These are phyloP conservation scores for Pseudomugil gertrudae DNA, from an alignment of 2,797 vertebrate genomes.

Conservation along the genomic window DNA sequence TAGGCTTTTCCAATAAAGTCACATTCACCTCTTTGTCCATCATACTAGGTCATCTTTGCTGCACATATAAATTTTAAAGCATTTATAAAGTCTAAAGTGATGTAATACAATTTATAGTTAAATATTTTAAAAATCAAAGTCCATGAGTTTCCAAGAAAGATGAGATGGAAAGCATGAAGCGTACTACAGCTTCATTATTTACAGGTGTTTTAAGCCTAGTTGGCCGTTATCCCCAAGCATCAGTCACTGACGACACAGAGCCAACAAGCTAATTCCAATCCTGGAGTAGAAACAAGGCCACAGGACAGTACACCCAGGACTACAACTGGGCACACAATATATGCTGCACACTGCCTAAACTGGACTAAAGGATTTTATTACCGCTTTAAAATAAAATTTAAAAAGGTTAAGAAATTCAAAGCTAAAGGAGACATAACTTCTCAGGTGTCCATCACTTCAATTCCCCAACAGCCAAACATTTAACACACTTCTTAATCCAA, in stretches of 20 bases:
- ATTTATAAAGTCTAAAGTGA: constrained; percentile 1
- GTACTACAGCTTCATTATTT: constrained; percentile 32
- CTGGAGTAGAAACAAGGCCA: constrained; percentile 12
- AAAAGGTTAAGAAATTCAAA: no score
- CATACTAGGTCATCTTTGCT: neutral
- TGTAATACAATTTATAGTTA: neutral
- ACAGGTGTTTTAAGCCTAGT: constrained; percentile 32
- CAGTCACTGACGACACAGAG: constrained; percentile 26
- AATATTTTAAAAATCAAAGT: neutral
- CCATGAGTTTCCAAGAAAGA: constrained; percentile 1
- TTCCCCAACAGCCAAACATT: neutral
- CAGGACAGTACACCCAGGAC: constrained; percentile 8
- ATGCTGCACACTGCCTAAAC: no score
- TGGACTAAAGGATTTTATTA: no score
- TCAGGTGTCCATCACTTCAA: constrained; percentile 2
- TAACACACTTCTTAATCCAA: constrained; percentile 3
- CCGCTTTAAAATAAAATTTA: no score
- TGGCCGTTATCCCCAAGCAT: constrained; percentile 40
- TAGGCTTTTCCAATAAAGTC: constrained; percentile 20
- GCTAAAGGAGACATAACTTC: neutral
- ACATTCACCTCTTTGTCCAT: constrained; percentile 8
- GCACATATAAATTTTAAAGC: neutral
- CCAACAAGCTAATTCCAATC: constrained; percentile 34
- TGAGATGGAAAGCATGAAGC: neutral
- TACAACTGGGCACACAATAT: constrained; percentile 10